Percentiles rank a stretch among this genome's conserved stretches.
Conservation (phyloP, 1,140 invertebrate species). For the Saccostrea cuccullata region DNA sequence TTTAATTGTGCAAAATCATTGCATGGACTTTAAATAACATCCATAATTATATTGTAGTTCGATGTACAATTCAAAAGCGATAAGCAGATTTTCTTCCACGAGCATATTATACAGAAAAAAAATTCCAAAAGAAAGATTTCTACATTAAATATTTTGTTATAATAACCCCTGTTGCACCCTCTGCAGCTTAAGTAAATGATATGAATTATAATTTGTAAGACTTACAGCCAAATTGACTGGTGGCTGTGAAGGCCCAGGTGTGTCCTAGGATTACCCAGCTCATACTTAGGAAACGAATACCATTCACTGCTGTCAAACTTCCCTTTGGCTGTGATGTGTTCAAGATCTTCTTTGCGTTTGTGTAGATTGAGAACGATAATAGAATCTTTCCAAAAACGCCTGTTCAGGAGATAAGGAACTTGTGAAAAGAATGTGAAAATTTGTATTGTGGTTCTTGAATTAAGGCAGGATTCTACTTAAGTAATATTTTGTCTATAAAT, state of each 20-base stretch:
- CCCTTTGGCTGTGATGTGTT: slow-evolving; percentile 62
- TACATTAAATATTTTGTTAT: no score
- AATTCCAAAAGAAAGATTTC: no score
- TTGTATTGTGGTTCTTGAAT: no score
- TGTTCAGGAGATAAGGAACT: slow-evolving; percentile 32
- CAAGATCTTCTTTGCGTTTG: slow-evolving; percentile 75
- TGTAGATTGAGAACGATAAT: slow-evolving; percentile 76
- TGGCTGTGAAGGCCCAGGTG: slow-evolving; percentile 78
- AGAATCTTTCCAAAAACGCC: slow-evolving; percentile 60
- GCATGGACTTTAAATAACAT: not conserved
- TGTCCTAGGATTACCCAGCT: slow-evolving; percentile 95
- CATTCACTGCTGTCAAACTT: slow-evolving; percentile 62
- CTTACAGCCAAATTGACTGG: not conserved
- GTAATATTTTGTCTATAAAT: no score
- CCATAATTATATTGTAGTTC: no score
- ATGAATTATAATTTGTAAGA: not conserved
- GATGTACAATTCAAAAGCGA: no score
- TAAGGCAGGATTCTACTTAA: no score
- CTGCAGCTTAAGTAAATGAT: not conserved
- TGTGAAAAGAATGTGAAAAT: not conserved
- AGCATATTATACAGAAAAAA: no score
- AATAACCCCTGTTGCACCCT: no score
- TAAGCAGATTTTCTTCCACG: no score
- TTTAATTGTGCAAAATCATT: no score
- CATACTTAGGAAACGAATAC: slow-evolving; percentile 87